phyloP scores from a whole-genome alignment of 2,113 vertebrate species.

The Dipodomys stephensi region DNA sequence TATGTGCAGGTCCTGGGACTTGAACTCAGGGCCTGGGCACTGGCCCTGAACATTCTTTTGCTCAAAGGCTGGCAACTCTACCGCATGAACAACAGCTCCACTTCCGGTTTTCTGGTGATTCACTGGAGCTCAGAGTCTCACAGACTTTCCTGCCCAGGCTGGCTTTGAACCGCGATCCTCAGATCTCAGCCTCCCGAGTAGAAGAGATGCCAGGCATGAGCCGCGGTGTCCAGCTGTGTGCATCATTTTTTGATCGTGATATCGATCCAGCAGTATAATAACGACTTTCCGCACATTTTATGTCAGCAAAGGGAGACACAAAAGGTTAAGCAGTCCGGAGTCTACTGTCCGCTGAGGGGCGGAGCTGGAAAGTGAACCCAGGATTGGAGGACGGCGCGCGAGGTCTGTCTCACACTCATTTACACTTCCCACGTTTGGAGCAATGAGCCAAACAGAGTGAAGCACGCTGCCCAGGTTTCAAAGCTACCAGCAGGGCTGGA shows the following conservation, averaged over 20 bases:
- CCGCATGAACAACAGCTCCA: too few species aligned
- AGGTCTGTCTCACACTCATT: not conserved
- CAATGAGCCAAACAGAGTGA: slow-evolving; percentile 28
- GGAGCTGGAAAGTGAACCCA: not conserved
- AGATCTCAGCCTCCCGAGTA: too few species aligned
- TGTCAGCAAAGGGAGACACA: not conserved
- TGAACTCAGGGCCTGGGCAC: too few species aligned
- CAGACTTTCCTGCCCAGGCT: too few species aligned
- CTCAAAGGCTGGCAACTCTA: too few species aligned
- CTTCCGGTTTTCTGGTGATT: too few species aligned
- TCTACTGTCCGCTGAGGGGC: not conserved
- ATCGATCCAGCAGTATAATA: not conserved
- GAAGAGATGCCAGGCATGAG: too few species aligned
- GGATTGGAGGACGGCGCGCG: not conserved
- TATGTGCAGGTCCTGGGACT: too few species aligned
- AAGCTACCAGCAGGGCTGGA: not conserved
- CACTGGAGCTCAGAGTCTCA: too few species aligned
- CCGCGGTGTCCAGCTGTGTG: too few species aligned
- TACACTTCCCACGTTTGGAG: not conserved
- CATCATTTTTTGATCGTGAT: not conserved
- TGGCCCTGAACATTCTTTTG: too few species aligned
- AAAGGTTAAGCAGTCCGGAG: not conserved
- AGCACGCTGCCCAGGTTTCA: slow-evolving; percentile 39
- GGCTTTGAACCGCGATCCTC: too few species aligned
- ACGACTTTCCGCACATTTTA: not conserved